These are phyloP conservation scores for Scelioninae gen. 2 DNA, from an alignment of 2,888 invertebrate genomes.

Conservation along the genomic window DNA sequence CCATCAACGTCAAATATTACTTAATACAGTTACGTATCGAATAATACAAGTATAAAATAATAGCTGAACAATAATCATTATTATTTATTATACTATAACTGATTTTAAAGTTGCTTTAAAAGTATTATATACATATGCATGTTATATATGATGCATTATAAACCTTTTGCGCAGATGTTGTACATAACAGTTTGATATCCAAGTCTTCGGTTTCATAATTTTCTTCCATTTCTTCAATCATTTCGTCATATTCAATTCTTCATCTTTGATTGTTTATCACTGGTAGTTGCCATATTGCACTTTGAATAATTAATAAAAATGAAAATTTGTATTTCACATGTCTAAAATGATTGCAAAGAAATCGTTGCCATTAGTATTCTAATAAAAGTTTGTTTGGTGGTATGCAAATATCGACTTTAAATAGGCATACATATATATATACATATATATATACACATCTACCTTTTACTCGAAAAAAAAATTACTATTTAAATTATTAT, in stretches of 20 bases:
- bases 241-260: conserved; percentile 4
- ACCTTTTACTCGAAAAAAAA: too few relatives aligned
- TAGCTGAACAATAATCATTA: too few relatives aligned
- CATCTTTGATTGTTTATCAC: background rate
- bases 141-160: too few relatives aligned
- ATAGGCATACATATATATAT: conserved; percentile 9
- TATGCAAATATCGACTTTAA: conserved; percentile 40
- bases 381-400: conserved; percentile 37
- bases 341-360: conserved; percentile 17
- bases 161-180: conserved; percentile 50
- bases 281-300: conserved; percentile 1
- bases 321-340: too few relatives aligned
- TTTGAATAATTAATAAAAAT: too few relatives aligned
- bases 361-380: conserved; percentile 41
- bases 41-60: too few relatives aligned
- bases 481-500: background rate
- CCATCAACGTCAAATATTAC: too few relatives aligned
- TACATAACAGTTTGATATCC: conserved; percentile 32
- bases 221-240: conserved; percentile 39
- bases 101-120: too few relatives aligned
- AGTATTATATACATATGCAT: background rate
- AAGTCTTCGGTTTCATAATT: conserved; percentile 49
- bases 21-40: too few relatives aligned
- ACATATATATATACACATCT: too few relatives aligned
- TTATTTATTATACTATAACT: too few relatives aligned